phyloP scores from a whole-genome alignment of 2,888 invertebrate species.

The Mythimna lalbum region DNA sequence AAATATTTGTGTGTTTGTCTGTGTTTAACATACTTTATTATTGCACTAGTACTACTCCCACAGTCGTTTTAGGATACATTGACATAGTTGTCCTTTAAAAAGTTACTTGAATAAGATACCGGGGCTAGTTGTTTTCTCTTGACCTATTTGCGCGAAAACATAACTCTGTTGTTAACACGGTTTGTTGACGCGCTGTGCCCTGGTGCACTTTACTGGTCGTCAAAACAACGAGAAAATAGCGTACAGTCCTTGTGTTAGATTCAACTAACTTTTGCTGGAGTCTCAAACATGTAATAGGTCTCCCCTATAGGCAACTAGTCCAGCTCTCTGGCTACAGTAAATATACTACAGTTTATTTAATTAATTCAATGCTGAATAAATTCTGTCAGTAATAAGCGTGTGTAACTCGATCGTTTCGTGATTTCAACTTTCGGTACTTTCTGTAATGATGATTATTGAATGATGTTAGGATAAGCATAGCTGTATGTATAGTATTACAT shows the following conservation, averaged over 20 bases:
- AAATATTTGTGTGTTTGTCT: neutral
- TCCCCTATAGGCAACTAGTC: neutral
- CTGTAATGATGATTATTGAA: no score
- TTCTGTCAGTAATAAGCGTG: neutral
- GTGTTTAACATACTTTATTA: neutral
- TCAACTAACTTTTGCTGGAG: neutral
- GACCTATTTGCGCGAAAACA: neutral
- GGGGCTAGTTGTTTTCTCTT: neutral
- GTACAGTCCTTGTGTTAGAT: neutral
- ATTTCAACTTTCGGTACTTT: no score
- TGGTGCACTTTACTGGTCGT: neutral
- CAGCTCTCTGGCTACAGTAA: neutral
- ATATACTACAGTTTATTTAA: neutral
- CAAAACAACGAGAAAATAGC: neutral
- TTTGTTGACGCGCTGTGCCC: neutral
- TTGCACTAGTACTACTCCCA: slow-evolving; percentile 1
- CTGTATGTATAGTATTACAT: no score
- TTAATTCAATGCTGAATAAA: neutral
- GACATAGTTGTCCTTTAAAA: neutral
- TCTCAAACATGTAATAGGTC: neutral
- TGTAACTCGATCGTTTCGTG: no score
- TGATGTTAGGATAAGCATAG: no score
- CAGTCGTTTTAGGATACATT: neutral
- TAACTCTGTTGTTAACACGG: neutral
- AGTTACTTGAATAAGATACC: neutral